Percentiles rank a stretch among this genome's conserved stretches.
Evolutionary conservation across 37 sponge, comb jelly and placozoan genomes (phyloP).

Genomic region (Aplysina aerophoba): DNA sequence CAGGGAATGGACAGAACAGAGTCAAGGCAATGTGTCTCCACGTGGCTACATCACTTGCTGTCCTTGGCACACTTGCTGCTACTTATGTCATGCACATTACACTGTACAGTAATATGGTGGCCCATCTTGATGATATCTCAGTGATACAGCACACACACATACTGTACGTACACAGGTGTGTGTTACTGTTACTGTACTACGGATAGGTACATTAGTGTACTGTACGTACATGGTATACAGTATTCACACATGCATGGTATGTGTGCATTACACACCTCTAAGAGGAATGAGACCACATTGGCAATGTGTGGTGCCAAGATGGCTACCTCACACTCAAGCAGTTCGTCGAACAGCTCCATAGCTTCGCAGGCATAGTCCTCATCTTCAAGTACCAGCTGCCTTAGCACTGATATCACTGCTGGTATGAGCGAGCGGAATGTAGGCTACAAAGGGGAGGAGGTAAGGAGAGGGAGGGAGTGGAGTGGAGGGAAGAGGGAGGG

Average conservation of each 20-base stretch:
- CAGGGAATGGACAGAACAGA: neutral
- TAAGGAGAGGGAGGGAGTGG: neutral
- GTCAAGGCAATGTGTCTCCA: too few relatives aligned
- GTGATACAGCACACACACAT: too few relatives aligned
- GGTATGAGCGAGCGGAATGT: conserved; percentile 69
- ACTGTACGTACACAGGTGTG: neutral
- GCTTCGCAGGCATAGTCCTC: conserved; percentile 94
- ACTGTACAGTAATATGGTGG: too few relatives aligned
- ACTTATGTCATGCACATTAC: too few relatives aligned
- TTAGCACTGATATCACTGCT: conserved; percentile 49
- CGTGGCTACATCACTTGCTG: too few relatives aligned
- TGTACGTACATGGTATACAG: neutral
- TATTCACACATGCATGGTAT: neutral
- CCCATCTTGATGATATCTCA: neutral
- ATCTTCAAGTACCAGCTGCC: conserved; percentile 49
- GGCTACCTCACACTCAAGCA: conserved; percentile 89
- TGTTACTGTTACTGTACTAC: neutral
- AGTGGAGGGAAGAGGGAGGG: neutral
- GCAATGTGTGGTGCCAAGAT: conserved; percentile 75
- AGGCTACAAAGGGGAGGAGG: conserved; percentile 29
- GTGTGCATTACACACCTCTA: conserved; percentile 56
- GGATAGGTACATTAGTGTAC: neutral
- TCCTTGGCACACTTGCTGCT: too few relatives aligned
- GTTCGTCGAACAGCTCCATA: conserved; percentile 97
- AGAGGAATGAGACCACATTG: conserved; percentile 75